Percentiles rank a stretch among this genome's conserved stretches.
Conservation (phyloP, 2,888 invertebrate species). For the Blastobasis lacticolella region DNA sequence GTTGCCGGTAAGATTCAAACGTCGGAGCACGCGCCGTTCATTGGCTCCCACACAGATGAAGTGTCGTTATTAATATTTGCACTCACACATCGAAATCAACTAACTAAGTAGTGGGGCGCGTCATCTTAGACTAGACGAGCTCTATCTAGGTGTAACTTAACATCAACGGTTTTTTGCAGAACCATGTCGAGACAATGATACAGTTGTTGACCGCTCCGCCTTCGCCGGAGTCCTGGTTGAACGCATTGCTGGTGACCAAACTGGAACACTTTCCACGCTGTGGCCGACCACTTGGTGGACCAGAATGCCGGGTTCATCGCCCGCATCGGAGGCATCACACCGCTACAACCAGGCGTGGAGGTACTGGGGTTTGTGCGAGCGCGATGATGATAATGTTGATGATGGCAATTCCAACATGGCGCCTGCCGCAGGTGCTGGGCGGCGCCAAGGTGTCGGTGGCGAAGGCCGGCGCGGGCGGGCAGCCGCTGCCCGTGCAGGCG, state of each 20-base stretch:
- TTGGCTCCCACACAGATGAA: no score
- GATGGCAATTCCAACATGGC: no score
- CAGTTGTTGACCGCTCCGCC: slow-evolving; percentile 26
- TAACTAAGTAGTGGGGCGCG: no score
- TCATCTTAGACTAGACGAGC: no score
- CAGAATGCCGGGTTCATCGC: slow-evolving; percentile 27
- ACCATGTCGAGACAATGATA: slow-evolving; percentile 27
- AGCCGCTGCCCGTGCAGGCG: slow-evolving; percentile 70
- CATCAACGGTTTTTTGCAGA: slow-evolving; percentile 21
- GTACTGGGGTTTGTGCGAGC: slow-evolving; percentile 26
- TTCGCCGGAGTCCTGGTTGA: slow-evolving; percentile 26
- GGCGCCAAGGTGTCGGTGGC: slow-evolving; percentile 52
- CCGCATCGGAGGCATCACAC: slow-evolving; percentile 30
- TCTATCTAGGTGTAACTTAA: no score
- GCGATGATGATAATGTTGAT: no score
- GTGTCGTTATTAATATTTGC: no score
- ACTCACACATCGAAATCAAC: no score
- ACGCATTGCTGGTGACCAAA: slow-evolving; percentile 29
- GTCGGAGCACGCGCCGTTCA: no score
- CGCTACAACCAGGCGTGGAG: slow-evolving; percentile 29
- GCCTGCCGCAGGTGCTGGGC: slow-evolving; percentile 37
- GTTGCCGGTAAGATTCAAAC: no score
- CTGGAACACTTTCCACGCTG: no score
- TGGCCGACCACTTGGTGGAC: slow-evolving; percentile 27
- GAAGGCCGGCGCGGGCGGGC: slow-evolving; percentile 37